Conservation (phyloP, 35 echinoderm and acorn worm species). For the Ophioderma brevispina region DNA sequence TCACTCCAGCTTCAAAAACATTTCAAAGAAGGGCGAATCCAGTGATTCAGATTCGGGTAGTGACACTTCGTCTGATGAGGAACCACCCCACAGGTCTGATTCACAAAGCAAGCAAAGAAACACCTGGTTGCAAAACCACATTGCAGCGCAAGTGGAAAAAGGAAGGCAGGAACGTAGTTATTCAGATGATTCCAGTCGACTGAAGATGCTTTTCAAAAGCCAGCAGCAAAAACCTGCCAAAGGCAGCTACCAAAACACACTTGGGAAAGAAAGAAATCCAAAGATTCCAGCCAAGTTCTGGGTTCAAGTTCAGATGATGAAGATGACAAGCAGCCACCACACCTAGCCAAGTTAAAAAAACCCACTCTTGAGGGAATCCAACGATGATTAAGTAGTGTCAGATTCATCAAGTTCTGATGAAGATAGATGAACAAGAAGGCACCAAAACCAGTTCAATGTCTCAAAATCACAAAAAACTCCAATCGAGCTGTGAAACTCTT, state of each 20-base stretch:
- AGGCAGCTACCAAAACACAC: slow-evolving; percentile 17
- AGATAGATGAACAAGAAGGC: too few relatives aligned
- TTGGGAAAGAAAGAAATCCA: not conserved
- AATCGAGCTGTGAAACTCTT: too few relatives aligned
- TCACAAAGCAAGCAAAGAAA: not conserved
- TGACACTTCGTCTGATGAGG: not conserved
- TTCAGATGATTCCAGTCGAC: not conserved
- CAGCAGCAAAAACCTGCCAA: slow-evolving; percentile 15
- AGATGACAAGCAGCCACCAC: not conserved
- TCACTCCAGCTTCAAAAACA: not conserved
- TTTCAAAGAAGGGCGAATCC: not conserved
- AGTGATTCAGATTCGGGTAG: not conserved
- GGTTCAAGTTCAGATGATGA: slow-evolving; percentile 45
- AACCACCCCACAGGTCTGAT: not conserved
- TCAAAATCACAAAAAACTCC: too few relatives aligned
- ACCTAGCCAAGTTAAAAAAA: not conserved
- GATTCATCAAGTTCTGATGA: too few relatives aligned
- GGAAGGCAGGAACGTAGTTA: not conserved
- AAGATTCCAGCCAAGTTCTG: slow-evolving; percentile 5
- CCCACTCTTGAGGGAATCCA: not conserved
- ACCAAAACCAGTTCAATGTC: too few relatives aligned
- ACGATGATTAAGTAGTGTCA: too few relatives aligned
- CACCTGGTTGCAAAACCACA: not conserved
- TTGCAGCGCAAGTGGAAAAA: not conserved
- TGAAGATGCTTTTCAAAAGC: not conserved